Percentiles rank a stretch among this genome's conserved stretches.
phyloP scores from a whole-genome alignment of 2,113 vertebrate species.

The Chlamydotis undulata region DNA sequence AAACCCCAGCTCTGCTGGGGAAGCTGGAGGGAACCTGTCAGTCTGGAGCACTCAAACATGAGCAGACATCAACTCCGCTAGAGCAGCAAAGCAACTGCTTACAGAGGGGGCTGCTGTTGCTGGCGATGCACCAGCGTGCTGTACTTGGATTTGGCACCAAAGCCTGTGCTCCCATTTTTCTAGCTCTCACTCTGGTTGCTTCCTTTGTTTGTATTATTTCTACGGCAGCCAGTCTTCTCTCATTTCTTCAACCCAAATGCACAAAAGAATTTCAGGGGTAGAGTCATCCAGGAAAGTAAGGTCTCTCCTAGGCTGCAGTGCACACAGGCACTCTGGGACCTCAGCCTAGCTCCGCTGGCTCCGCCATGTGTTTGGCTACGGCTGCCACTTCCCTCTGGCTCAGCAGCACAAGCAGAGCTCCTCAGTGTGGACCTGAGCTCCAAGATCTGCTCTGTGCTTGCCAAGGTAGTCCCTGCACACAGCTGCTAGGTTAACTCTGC shows the following conservation, averaged over 20 bases:
- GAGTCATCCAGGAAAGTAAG: neutral
- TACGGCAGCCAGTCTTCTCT: neutral
- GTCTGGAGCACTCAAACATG: neutral
- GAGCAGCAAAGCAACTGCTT: accelerated
- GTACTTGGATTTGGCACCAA: neutral
- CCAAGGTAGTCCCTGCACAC: neutral
- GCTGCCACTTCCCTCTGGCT: neutral
- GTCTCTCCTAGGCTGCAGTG: neutral
- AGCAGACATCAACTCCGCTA: accelerated
- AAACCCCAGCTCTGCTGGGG: neutral
- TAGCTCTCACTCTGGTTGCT: neutral
- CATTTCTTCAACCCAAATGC: neutral
- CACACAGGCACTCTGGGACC: neutral
- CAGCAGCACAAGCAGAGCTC: neutral
- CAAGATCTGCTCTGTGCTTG: neutral
- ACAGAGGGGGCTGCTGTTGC: too few relatives aligned
- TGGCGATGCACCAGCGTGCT: accelerated
- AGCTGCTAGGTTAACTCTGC: neutral
- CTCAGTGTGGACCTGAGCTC: accelerated
- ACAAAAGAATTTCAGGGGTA: neutral
- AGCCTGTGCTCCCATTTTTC: neutral
- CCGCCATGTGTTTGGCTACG: neutral
- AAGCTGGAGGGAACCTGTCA: accelerated
- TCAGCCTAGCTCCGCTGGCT: neutral
- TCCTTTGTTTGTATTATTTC: neutral